phyloP scores from a whole-genome alignment of 2,888 invertebrate genomes.

The Liodrosophila aerea region DNA sequence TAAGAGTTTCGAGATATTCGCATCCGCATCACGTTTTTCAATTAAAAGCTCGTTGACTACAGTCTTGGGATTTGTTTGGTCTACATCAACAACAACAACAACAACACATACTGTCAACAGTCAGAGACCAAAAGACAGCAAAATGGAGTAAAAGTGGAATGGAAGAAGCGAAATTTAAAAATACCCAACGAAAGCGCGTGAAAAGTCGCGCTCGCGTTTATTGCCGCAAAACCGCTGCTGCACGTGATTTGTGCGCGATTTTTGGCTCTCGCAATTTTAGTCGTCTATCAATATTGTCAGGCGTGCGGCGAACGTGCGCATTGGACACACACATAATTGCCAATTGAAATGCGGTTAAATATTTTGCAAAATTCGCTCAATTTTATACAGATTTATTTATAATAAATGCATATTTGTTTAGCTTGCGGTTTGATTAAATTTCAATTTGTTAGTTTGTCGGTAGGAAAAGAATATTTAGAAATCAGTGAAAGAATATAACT shows the following conservation, averaged over 20 bases:
- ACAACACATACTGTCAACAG: constrained; percentile 50
- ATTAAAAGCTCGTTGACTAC: constrained; percentile 73
- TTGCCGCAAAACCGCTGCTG: constrained; percentile 61
- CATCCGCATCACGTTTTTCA: constrained; percentile 77
- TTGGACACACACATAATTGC: constrained; percentile 35
- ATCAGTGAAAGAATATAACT: background rate
- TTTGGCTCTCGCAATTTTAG: constrained; percentile 39
- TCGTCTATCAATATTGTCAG: constrained; percentile 20
- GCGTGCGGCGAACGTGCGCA: constrained; percentile 31
- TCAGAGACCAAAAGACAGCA: constrained; percentile 7
- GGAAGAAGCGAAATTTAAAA: background rate
- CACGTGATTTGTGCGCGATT: constrained; percentile 68
- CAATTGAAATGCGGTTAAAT: constrained; percentile 63
- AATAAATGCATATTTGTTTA: constrained; percentile 3
- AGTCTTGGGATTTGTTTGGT: constrained; percentile 28
- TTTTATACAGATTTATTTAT: constrained; percentile 15
- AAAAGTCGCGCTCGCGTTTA: constrained; percentile 52
- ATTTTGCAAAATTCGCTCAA: constrained; percentile 50
- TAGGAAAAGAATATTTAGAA: background rate
- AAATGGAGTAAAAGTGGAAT: background rate
- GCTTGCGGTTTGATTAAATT: constrained; percentile 5
- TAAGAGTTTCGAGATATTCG: constrained; percentile 28
- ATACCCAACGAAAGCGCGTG: constrained; percentile 24
- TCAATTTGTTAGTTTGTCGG: constrained; percentile 5
- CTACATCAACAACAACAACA: background rate